phyloP scores from a whole-genome alignment of 2,797 vertebrate species.

The Hypotaenidia okinawae region DNA sequence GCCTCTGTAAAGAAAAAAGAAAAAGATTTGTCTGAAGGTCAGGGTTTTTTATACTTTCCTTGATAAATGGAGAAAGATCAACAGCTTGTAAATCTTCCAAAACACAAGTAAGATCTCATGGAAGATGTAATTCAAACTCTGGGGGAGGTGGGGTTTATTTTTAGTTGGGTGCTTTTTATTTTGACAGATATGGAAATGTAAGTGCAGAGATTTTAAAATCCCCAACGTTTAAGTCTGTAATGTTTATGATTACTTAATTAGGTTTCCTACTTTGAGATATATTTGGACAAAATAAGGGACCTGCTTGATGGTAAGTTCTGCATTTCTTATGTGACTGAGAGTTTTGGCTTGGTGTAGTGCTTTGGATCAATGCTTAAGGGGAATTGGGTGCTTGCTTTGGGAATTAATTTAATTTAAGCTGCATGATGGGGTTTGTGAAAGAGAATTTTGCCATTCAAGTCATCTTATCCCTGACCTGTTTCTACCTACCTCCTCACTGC shows the following conservation, averaged over 20 bases:
- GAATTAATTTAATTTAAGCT: not conserved
- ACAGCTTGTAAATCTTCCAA: not conserved
- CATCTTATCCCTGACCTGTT: not conserved
- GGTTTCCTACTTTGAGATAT: slow-evolving; percentile 98
- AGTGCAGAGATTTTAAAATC: not conserved
- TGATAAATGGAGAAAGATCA: not conserved
- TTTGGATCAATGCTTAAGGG: not conserved
- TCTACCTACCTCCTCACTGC: not conserved
- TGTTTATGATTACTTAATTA: slow-evolving; percentile 68
- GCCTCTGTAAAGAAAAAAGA: not conserved
- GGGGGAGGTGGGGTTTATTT: not conserved
- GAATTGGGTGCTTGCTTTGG: not conserved
- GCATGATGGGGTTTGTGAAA: not conserved
- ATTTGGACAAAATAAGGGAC: slow-evolving; percentile 95
- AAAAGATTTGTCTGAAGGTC: not conserved
- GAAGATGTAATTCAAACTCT: not conserved
- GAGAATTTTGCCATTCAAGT: not conserved
- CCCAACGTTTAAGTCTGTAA: not conserved
- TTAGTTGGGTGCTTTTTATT: not conserved
- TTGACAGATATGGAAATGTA: not conserved
- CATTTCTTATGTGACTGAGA: not conserved
- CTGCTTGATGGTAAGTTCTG: slow-evolving; percentile 88
- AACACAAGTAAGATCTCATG: not conserved
- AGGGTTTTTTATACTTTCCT: not conserved
- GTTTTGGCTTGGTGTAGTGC: not conserved